Evolutionary conservation across 2,797 vertebrate genomes (phyloP).

Genomic region (Gallinago nigripennis): DNA sequence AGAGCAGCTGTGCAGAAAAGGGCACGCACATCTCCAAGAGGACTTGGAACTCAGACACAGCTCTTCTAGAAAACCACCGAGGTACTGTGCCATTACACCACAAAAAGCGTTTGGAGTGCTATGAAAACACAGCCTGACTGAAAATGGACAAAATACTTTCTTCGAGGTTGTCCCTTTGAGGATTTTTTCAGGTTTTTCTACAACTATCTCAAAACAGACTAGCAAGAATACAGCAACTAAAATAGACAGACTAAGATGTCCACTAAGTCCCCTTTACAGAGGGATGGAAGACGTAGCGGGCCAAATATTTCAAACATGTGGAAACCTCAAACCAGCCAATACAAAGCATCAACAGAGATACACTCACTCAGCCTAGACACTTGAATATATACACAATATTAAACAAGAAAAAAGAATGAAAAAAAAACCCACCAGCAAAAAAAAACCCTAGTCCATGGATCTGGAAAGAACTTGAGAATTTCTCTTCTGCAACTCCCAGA

Average conservation of each 20-base stretch:
- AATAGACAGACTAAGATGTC: background rate
- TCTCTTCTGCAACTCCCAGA: background rate
- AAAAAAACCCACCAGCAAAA: background rate
- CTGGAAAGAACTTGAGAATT: background rate
- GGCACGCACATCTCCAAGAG: background rate
- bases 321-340: background rate
- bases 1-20: background rate
- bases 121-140: background rate
- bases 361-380: background rate
- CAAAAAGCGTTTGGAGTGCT: background rate
- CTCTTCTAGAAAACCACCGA: background rate
- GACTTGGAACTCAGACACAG: background rate
- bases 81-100: background rate
- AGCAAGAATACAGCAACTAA: background rate
- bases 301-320: background rate
- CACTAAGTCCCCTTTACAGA: background rate
- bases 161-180: rapidly evolving
- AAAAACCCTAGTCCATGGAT: background rate
- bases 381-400: background rate
- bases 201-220: background rate
- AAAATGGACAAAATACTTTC: background rate
- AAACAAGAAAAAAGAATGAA: background rate
- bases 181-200: background rate
- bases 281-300: background rate
- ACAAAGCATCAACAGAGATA: background rate